phyloP scores from a whole-genome alignment of 2,888 invertebrate genomes.

The Pollenia labialis region DNA sequence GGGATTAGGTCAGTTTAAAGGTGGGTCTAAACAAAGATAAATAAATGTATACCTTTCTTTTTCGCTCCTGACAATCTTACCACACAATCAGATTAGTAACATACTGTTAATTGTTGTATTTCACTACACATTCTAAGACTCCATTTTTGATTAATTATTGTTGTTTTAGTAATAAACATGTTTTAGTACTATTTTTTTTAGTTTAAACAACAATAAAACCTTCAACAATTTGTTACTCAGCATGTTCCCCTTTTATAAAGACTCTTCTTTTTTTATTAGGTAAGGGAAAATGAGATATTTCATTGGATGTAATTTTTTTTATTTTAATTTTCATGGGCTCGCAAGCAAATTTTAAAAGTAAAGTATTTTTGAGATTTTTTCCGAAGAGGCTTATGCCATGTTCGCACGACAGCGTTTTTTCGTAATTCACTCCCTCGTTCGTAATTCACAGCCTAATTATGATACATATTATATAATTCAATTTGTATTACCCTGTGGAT shows the following conservation, averaged over 20 bases:
- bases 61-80: neutral
- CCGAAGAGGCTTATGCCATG: too few relatives aligned
- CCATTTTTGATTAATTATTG: conserved; percentile 59
- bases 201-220: conserved; percentile 32
- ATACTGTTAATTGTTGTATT: conserved; percentile 26
- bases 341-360: too few relatives aligned
- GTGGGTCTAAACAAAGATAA: neutral
- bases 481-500: too few relatives aligned
- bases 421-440: too few relatives aligned
- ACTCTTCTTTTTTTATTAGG: conserved; percentile 16
- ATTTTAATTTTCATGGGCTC: too few relatives aligned
- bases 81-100: neutral
- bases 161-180: conserved; percentile 21
- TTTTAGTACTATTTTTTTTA: conserved; percentile 22
- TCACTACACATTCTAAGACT: conserved; percentile 12
- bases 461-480: too few relatives aligned
- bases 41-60: neutral
- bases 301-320: too few relatives aligned
- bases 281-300: neutral
- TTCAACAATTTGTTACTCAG: conserved; percentile 54
- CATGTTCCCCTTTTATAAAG: conserved; percentile 26
- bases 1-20: conserved; percentile 3
- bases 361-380: too few relatives aligned
- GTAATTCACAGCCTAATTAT: too few relatives aligned
- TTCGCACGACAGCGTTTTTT: too few relatives aligned